Conservation (phyloP, 2,888 invertebrate species). For the Stegana nigrithorax region DNA sequence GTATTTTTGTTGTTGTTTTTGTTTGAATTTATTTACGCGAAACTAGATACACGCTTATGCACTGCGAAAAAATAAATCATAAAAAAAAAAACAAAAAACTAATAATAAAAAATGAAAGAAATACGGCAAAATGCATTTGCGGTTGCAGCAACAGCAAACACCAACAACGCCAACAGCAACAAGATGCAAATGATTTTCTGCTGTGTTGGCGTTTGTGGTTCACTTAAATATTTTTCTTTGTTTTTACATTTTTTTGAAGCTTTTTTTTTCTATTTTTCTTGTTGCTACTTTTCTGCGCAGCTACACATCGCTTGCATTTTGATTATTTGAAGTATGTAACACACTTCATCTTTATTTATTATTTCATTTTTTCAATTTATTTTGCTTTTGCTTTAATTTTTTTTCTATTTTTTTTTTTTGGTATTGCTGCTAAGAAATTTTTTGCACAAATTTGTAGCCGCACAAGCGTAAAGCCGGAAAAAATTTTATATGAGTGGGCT, state of each 20-base stretch:
- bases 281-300: not conserved
- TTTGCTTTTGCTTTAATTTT: no score
- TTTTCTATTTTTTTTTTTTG: no score
- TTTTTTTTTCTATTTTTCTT: not conserved
- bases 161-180: no score
- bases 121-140: constrained; percentile 8
- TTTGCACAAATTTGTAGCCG: constrained; percentile 4
- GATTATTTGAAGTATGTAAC: no score
- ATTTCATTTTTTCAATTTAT: not conserved
- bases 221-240: no score
- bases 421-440: constrained; percentile 4
- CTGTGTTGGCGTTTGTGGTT: constrained; percentile 14
- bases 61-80: no score
- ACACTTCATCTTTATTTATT: not conserved
- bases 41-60: no score
- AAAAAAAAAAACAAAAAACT: not conserved
- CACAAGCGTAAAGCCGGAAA: not conserved
- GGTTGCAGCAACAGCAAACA: not conserved
- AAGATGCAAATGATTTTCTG: not conserved
- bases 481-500: constrained; percentile 8
- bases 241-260: not conserved
- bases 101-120: no score
- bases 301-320: no score
- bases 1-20: constrained; percentile 23
- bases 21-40: constrained; percentile 50